These are phyloP conservation scores for Lepidocyrtinus sp. DNA, from an alignment of 2,888 invertebrate genomes.

Conservation along the genomic window DNA sequence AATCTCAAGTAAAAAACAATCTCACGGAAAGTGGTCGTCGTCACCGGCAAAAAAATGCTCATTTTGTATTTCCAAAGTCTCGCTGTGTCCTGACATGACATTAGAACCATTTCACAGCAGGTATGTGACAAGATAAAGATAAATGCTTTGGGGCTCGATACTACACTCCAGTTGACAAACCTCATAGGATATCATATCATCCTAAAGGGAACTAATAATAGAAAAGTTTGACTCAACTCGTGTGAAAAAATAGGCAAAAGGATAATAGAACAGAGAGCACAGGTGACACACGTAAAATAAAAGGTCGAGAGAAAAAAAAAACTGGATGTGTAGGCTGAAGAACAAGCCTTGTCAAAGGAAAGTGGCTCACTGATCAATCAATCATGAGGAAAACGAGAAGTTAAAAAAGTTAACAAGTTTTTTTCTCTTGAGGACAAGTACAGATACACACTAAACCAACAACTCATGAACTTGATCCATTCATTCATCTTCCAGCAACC, in stretches of 20 bases:
- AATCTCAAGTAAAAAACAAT: not conserved
- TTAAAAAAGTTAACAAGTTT: conserved; percentile 35
- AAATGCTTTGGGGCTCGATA: not conserved
- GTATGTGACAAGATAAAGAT: conserved; percentile 56
- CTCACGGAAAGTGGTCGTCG: not conserved
- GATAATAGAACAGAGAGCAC: conserved; percentile 38
- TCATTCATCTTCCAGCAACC: conserved; percentile 51
- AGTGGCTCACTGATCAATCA: conserved; percentile 64
- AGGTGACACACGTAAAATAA: conserved; percentile 46
- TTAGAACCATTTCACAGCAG: conserved; percentile 56
- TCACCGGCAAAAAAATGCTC: not conserved
- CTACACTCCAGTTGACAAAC: not conserved
- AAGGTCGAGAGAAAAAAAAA: conserved; percentile 22
- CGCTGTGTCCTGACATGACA: conserved; percentile 42
- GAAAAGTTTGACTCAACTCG: conserved; percentile 23
- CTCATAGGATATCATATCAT: not conserved
- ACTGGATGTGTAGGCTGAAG: conserved; percentile 8
- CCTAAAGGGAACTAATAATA: not conserved
- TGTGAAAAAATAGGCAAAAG: conserved; percentile 27
- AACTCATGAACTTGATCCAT: conserved; percentile 33
- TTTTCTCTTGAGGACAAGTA: conserved; percentile 2
- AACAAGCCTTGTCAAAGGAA: conserved; percentile 55
- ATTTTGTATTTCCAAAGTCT: not conserved
- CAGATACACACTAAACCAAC: conserved; percentile 16
- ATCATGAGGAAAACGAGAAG: conserved; percentile 53